phyloP scores from a whole-genome alignment of 2,888 invertebrate genomes.

The Ectropis crepuscularia region DNA sequence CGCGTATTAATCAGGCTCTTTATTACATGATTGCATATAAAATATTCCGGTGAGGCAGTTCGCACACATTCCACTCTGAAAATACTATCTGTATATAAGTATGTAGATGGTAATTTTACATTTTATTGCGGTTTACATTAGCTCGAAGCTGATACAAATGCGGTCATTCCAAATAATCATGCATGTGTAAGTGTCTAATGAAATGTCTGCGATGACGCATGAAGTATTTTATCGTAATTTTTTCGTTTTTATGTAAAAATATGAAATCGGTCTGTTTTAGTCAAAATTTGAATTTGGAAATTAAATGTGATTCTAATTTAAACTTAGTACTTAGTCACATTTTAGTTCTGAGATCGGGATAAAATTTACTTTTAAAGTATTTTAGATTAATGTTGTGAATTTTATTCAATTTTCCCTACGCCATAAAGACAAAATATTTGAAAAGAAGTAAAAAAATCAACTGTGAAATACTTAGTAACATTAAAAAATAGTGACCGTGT shows the following conservation, averaged over 20 bases:
- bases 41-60: constrained; percentile 67
- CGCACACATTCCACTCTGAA: constrained; percentile 63
- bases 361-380: no score
- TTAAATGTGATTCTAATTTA: no score
- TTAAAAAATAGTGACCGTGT: not conserved
- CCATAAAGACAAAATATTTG: not conserved
- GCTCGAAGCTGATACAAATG: constrained; percentile 3
- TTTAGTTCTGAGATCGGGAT: no score
- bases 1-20: constrained; percentile 80
- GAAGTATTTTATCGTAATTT: no score
- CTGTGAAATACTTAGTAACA: not conserved
- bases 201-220: not conserved
- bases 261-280: no score
- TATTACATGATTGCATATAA: constrained; percentile 77
- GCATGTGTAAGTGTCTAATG: not conserved
- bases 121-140: constrained; percentile 44
- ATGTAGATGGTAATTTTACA: constrained; percentile 43
- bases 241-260: no score
- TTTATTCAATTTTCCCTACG: no score
- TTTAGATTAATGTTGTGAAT: no score
- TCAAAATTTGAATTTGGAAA: no score
- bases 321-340: no score
- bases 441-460: not conserved
- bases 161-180: not conserved
- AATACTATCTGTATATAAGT: constrained; percentile 54